phyloP scores from a whole-genome alignment of 2,113 vertebrate genomes.

The Proterorhinus semilunaris region DNA sequence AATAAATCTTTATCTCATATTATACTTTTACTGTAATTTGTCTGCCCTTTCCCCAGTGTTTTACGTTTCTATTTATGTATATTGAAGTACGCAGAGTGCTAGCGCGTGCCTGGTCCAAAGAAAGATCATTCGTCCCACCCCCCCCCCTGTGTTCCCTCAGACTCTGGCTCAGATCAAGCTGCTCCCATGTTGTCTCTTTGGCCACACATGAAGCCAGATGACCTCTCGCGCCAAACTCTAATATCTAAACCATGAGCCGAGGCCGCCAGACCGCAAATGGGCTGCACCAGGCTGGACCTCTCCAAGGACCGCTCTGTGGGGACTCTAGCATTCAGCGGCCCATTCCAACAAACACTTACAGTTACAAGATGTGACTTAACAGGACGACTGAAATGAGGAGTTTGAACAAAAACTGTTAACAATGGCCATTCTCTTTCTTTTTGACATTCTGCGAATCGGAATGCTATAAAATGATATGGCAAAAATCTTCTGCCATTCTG shows the following conservation, averaged over 20 bases:
- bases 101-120: too few species aligned
- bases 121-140: constrained; percentile 13
- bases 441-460: too few species aligned
- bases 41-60: too few species aligned
- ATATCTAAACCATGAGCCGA: constrained; percentile 80
- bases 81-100: too few species aligned
- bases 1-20: constrained; percentile 2
- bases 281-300: constrained; percentile 61
- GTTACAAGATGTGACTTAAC: background rate
- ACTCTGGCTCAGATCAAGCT: constrained; percentile 46
- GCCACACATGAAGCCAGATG: constrained; percentile 56
- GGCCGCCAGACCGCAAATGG: constrained; percentile 45
- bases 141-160: constrained; percentile 34
- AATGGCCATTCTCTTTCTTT: too few species aligned
- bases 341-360: constrained; percentile 44
- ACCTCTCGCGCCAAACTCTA: constrained; percentile 66
- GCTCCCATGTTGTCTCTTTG: constrained; percentile 47
- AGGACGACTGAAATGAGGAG: too few species aligned
- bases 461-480: too few species aligned
- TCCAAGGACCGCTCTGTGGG: constrained; percentile 69
- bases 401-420: too few species aligned
- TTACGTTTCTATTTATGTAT: too few species aligned
- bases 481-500: too few species aligned
- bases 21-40: too few species aligned
- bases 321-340: constrained; percentile 70